Evolutionary conservation across 2,888 invertebrate species (phyloP), one percentile per base, ranked within the genome.

Genomic region (Ophion costatus): DNA sequence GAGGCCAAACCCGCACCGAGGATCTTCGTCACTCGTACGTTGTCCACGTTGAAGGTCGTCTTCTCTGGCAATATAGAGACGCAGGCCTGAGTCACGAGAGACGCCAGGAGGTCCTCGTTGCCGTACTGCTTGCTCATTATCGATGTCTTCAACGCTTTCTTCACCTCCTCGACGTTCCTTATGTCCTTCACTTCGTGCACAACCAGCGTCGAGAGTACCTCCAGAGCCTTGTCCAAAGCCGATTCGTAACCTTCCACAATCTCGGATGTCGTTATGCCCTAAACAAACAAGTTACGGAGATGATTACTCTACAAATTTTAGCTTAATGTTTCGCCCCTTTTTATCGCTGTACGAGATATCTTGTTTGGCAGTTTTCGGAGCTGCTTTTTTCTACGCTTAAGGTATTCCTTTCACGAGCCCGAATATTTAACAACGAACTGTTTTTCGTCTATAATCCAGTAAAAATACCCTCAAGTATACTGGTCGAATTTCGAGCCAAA

Each of bases 101-200:
- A 96, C 24, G 98, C 95, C 17, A 99, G 95, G 90, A 98, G 97
- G 90, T 99, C 98, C 95, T 99, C 99, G 94, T 98, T 96, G 14
- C 99, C 99, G 94, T 98, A 98, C 92, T 99, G 99, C 94, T 99
- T 99, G 78, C 99, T 98, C 97, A 99, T 99, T 78, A 99, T 96
- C 0, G 98, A 94, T 0, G 98, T 96, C 87, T 95, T 96, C 70
- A 99, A 95, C 24, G 96, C 97, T 89, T 96, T 96, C 24, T 95
- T 95, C 0, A 98, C 97, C 89, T 97, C 96, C 11, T 95, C 95
- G 80, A 96, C 92, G 94, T 98, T 95, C 88, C 94, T 94, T 86
- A 93, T 94, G 91, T 96, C 94, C 90, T 97, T 97, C 9, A 98
- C 96, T 94, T 97, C 96, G 89, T 96, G 95, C 88, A 97, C 97